Percentiles rank a stretch among this genome's conserved stretches.
These are phyloP conservation scores for Popillia japonica DNA, from an alignment of 1,140 invertebrate species.

Conservation along the genomic window DNA sequence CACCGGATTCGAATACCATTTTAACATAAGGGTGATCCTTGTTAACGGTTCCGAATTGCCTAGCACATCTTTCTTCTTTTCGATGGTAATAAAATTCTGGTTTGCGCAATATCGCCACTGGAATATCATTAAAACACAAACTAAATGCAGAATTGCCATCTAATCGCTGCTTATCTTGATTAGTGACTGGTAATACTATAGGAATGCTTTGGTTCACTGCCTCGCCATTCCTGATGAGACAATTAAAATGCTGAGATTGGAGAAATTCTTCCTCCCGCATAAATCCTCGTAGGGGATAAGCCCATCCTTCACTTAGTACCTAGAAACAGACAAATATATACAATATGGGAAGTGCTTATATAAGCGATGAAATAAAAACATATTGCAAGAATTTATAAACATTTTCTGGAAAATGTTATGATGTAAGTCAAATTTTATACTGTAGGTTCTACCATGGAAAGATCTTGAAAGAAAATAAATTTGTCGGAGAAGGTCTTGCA, in stretches of 20 bases:
- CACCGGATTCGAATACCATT: conserved; percentile 92
- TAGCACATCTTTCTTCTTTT: conserved; percentile 91
- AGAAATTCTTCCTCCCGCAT: conserved; percentile 90
- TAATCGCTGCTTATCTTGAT: conserved; percentile 79
- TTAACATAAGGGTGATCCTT: conserved; percentile 92
- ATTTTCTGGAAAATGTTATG: too few species aligned
- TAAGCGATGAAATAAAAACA: too few species aligned
- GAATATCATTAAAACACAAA: conserved; percentile 73
- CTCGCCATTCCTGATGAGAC: conserved; percentile 70
- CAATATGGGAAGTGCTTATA: too few species aligned
- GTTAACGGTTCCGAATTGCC: conserved; percentile 94
- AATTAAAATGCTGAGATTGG: conserved; percentile 93
- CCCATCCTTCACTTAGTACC: conserved; percentile 97
- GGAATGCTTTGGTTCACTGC: conserved; percentile 92
- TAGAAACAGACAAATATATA: not conserved
- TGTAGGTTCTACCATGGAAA: too few species aligned
- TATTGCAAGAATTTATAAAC: too few species aligned
- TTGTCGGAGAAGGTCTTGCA: too few species aligned
- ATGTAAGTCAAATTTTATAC: too few species aligned
- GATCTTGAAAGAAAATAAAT: too few species aligned
- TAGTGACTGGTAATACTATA: conserved; percentile 87
- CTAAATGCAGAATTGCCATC: conserved; percentile 71
- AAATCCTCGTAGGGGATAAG: conserved; percentile 92
- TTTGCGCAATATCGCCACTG: conserved; percentile 84
- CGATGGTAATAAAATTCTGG: conserved; percentile 95